Percentiles rank a stretch among this genome's conserved stretches.
Evolutionary conservation across 2,113 vertebrate genomes (phyloP).

Genomic region (Apteryx owenii): DNA sequence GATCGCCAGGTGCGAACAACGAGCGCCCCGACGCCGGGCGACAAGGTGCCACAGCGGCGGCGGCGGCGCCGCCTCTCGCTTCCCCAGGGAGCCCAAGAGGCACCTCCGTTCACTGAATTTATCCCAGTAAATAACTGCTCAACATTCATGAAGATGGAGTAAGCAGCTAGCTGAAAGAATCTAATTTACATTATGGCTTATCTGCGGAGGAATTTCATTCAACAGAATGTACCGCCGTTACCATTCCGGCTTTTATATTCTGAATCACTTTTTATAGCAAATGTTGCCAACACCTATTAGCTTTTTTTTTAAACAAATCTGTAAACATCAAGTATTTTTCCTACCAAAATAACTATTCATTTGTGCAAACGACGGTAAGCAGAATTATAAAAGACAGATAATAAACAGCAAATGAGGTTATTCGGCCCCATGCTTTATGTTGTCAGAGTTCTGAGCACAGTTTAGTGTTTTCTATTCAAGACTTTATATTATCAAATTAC

Average conservation of each 20-base stretch:
- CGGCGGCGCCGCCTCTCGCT: background rate
- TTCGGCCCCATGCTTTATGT: conserved; percentile 61
- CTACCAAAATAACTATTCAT: conserved; percentile 45
- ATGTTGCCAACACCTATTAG: background rate
- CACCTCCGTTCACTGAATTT: background rate
- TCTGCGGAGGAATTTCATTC: background rate
- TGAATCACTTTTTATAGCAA: background rate
- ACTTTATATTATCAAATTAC: conserved; percentile 68
- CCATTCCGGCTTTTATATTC: background rate
- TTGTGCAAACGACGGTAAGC: conserved; percentile 64
- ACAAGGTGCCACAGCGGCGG: too few species aligned
- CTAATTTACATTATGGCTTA: background rate
- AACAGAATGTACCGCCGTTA: background rate
- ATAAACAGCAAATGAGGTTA: conserved; percentile 72
- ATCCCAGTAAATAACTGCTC: too few species aligned
- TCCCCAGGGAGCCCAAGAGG: background rate
- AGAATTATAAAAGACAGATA: conserved; percentile 72
- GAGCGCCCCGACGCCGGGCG: too few species aligned
- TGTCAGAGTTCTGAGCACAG: conserved; percentile 78
- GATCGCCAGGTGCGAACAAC: too few species aligned
- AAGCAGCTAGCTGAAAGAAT: background rate
- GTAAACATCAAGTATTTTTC: conserved; percentile 20
- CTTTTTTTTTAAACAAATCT: background rate
- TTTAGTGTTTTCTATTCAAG: conserved; percentile 73
- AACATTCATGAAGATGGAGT: background rate